Percentiles rank a stretch among this genome's conserved stretches.
Evolutionary conservation across 2,113 vertebrate species (phyloP).

Genomic region (Dromiciops gliroides): DNA sequence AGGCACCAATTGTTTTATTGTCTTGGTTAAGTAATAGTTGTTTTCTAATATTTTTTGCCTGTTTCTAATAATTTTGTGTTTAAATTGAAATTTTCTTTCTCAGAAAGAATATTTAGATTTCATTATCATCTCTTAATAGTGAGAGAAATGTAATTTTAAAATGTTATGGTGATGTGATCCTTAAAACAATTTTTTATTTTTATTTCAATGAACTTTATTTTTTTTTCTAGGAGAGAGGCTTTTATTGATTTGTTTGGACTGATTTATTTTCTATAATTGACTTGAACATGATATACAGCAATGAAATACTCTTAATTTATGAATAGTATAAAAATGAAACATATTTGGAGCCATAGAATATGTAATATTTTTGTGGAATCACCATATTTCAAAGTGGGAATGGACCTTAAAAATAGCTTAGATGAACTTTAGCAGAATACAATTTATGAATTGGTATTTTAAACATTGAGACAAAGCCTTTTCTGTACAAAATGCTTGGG

Average conservation of each 20-base stretch:
- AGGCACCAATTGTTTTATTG: neutral
- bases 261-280: too few species aligned
- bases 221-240: too few species aligned
- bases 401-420: too few species aligned
- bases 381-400: too few species aligned
- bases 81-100: slow-evolving; percentile 8
- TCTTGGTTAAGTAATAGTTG: neutral
- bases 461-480: neutral
- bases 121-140: neutral
- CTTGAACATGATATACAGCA: too few species aligned
- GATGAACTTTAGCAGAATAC: neutral
- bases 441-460: slow-evolving; percentile 7
- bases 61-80: neutral
- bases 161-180: neutral
- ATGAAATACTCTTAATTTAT: too few species aligned
- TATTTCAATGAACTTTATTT: neutral
- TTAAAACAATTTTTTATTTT: neutral
- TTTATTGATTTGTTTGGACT: too few species aligned
- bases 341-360: too few species aligned
- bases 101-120: neutral
- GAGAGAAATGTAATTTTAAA: neutral
- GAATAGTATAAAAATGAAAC: too few species aligned
- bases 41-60: slow-evolving; percentile 37
- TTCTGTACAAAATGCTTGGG: neutral
- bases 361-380: too few species aligned